phyloP scores from a whole-genome alignment of 2,888 invertebrate species.

The Aspidiotus rigidus region DNA sequence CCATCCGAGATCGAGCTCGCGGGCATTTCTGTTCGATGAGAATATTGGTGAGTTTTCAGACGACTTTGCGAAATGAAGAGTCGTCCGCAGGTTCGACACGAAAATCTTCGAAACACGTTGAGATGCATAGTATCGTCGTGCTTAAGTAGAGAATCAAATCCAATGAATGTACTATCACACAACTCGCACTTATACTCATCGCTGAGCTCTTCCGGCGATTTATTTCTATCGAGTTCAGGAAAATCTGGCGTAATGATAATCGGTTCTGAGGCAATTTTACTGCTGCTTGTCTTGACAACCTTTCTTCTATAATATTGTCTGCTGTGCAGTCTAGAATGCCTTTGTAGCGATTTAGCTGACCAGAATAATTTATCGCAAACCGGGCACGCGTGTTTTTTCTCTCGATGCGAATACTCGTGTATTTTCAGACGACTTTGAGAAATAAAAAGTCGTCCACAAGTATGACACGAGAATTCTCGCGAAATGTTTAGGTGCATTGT shows the following conservation, averaged over 20 bases:
- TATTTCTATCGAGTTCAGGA: no score
- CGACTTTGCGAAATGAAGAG: constrained; percentile 16
- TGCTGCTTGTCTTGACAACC: no score
- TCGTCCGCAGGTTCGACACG: constrained; percentile 16
- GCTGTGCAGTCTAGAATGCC: constrained; percentile 14
- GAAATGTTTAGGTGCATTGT: constrained; percentile 1
- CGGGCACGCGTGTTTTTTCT: constrained; percentile 4
- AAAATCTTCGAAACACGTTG: neutral
- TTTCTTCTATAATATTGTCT: no score
- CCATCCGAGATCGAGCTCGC: constrained; percentile 6
- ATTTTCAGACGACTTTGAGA: constrained; percentile 13
- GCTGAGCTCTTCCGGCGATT: no score
- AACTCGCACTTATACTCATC: constrained; percentile 8
- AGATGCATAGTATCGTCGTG: constrained; percentile 19
- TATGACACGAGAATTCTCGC: constrained; percentile 10
- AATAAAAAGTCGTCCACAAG: constrained; percentile 16
- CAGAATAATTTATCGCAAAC: constrained; percentile 22
- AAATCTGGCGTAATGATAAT: no score
- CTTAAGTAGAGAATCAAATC: constrained; percentile 8
- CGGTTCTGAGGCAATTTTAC: no score
- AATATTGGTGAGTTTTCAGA: constrained; percentile 5
- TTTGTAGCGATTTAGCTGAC: constrained; percentile 14
- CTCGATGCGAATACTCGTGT: constrained; percentile 10
- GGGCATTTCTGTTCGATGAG: constrained; percentile 10
- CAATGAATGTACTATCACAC: constrained; percentile 5